Percentiles rank a stretch among this genome's conserved stretches.
Conservation (phyloP, 2,113 vertebrate species). For the Cephalophus harveyi region DNA sequence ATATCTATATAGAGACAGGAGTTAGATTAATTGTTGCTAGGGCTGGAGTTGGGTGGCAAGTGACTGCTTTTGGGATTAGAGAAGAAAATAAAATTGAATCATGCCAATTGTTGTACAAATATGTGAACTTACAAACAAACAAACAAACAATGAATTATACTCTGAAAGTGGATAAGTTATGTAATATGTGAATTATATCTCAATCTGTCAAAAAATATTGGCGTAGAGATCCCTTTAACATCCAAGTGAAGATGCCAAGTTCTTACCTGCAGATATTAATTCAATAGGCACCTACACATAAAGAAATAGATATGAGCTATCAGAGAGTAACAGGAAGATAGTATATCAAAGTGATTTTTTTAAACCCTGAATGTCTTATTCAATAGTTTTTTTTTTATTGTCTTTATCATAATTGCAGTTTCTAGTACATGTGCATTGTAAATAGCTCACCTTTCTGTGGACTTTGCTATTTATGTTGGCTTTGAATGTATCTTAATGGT, state of each 20-base stretch:
- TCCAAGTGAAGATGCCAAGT: background rate
- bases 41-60: background rate
- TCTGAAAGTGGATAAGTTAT: background rate
- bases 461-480: constrained; percentile 43
- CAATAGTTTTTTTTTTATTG: constrained; percentile 29
- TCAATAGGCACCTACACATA: background rate
- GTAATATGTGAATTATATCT: background rate
- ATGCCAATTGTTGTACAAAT: background rate
- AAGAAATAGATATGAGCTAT: background rate
- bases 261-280: background rate
- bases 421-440: constrained; percentile 36
- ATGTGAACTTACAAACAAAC: background rate
- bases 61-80: background rate
- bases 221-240: background rate
- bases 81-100: background rate
- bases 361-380: background rate
- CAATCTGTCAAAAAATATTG: background rate
- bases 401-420: constrained; percentile 55
- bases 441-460: constrained; percentile 52
- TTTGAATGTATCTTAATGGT: constrained; percentile 53
- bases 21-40: background rate
- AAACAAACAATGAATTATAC: background rate
- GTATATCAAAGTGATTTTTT: background rate
- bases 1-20: background rate
- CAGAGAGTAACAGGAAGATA: background rate